Percentiles rank a stretch among this genome's conserved stretches.
phyloP scores from a whole-genome alignment of 2,797 vertebrate genomes.

The Oophaga sylvatica region DNA sequence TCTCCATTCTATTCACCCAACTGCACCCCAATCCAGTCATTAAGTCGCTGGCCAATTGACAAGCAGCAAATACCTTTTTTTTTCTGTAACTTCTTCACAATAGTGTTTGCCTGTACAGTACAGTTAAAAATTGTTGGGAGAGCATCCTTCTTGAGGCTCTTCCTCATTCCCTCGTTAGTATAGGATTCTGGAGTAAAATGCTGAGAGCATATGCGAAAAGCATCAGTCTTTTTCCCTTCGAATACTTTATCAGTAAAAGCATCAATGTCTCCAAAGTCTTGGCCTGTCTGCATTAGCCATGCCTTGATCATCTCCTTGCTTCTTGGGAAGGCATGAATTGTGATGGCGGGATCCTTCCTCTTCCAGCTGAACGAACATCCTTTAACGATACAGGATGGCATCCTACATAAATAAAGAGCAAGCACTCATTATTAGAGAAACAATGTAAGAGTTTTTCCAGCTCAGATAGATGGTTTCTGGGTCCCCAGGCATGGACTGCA shows the following conservation, averaged over 20 bases:
- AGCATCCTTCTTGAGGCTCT: slow-evolving; percentile 4
- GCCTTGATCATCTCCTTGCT: slow-evolving; percentile 32
- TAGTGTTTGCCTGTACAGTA: background rate
- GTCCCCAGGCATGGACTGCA: background rate
- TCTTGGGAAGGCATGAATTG: slow-evolving; percentile 27
- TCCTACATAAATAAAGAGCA: background rate
- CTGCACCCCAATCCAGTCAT: background rate
- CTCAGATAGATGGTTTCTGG: background rate
- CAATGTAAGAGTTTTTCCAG: background rate
- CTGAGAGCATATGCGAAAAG: slow-evolving; percentile 16
- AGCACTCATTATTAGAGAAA: background rate
- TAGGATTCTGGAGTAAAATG: slow-evolving; percentile 14
- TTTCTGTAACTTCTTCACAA: slow-evolving; percentile 9
- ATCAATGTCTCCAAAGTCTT: slow-evolving; percentile 16
- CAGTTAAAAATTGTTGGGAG: slow-evolving; percentile 15
- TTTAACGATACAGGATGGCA: slow-evolving; percentile 22
- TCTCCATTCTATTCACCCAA: background rate
- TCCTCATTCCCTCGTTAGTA: background rate
- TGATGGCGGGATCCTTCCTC: background rate
- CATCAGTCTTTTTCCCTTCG: background rate
- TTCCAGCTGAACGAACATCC: slow-evolving; percentile 18
- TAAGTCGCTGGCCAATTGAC: background rate
- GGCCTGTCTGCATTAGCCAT: slow-evolving; percentile 23
- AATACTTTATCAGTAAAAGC: slow-evolving; percentile 29
- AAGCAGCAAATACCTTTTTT: slow-evolving; percentile 3